These are phyloP conservation scores for Macroramphosus scolopax DNA, from an alignment of 2,797 vertebrate species.

Conservation along the genomic window DNA sequence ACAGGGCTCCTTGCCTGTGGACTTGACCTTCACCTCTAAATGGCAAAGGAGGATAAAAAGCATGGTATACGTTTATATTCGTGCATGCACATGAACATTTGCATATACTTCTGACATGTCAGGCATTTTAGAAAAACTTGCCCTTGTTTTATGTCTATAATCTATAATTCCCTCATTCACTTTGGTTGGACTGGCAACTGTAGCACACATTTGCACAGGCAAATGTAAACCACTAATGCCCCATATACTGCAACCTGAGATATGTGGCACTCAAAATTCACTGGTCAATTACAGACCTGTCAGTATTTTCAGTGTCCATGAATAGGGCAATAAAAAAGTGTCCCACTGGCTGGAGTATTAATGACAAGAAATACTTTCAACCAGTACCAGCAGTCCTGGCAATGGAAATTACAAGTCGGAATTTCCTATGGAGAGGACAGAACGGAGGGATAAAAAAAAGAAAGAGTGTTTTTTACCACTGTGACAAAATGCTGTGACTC, in stretches of 20 bases:
- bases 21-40: conserved; percentile 50
- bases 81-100: not conserved
- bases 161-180: too few relatives aligned
- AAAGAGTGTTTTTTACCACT: conserved; percentile 31
- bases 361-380: conserved; percentile 47
- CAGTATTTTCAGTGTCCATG: conserved; percentile 32
- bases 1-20: conserved; percentile 19
- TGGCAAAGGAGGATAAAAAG: not conserved
- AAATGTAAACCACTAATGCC: conserved; percentile 18
- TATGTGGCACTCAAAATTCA: conserved; percentile 10
- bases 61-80: not conserved
- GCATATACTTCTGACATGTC: not conserved
- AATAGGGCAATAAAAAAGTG: conserved; percentile 46
- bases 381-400: conserved; percentile 34
- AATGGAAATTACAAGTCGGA: conserved; percentile 28
- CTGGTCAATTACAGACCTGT: conserved; percentile 27
- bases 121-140: not conserved
- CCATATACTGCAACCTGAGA: conserved; percentile 29
- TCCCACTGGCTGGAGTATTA: conserved; percentile 29
- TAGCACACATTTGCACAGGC: conserved; percentile 11
- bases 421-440: conserved; percentile 26
- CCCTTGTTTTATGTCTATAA: not conserved
- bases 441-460: conserved; percentile 18
- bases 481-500: conserved; percentile 43
- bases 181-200: conserved; percentile 1